These are phyloP conservation scores for Pogonophryne albipinna DNA, from an alignment of 2,797 vertebrate genomes.

Conservation along the genomic window DNA sequence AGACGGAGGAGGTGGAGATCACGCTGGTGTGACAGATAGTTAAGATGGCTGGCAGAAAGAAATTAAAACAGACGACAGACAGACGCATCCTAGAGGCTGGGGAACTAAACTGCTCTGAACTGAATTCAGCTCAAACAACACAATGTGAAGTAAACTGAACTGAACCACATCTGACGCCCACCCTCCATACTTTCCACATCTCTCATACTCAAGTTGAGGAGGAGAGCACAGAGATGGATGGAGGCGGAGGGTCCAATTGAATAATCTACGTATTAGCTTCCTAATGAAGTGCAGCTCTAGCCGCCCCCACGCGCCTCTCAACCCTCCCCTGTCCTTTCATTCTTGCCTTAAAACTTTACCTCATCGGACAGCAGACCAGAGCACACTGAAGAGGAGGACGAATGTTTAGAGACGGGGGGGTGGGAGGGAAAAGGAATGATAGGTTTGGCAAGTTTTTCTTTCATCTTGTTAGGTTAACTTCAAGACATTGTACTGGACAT, in stretches of 20 bases:
- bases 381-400: slow-evolving; percentile 60
- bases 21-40: slow-evolving; percentile 90
- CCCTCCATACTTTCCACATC: slow-evolving; percentile 27
- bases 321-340: slow-evolving; percentile 54
- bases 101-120: slow-evolving; percentile 55
- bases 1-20: slow-evolving; percentile 98
- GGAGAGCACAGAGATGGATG: slow-evolving; percentile 39
- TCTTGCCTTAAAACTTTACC: slow-evolving; percentile 83
- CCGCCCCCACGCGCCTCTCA: slow-evolving; percentile 26
- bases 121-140: slow-evolving; percentile 52
- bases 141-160: slow-evolving; percentile 51
- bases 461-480: slow-evolving; percentile 32
- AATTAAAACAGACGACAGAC: slow-evolving; percentile 50
- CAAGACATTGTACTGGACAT: slow-evolving; percentile 1
- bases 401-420: slow-evolving; percentile 48
- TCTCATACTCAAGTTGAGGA: slow-evolving; percentile 48
- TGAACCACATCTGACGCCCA: slow-evolving; percentile 40
- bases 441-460: slow-evolving; percentile 52
- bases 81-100: slow-evolving; percentile 46
- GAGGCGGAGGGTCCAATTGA: slow-evolving; percentile 41
- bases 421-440: slow-evolving; percentile 30
- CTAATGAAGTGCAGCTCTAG: slow-evolving; percentile 69
- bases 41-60: slow-evolving; percentile 27
- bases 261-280: slow-evolving; percentile 61
- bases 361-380: slow-evolving; percentile 66